Evolutionary conservation across 2,113 vertebrate species (phyloP), one percentile per base, ranked within the genome.

Genomic region (Pygoscelis adeliae): DNA sequence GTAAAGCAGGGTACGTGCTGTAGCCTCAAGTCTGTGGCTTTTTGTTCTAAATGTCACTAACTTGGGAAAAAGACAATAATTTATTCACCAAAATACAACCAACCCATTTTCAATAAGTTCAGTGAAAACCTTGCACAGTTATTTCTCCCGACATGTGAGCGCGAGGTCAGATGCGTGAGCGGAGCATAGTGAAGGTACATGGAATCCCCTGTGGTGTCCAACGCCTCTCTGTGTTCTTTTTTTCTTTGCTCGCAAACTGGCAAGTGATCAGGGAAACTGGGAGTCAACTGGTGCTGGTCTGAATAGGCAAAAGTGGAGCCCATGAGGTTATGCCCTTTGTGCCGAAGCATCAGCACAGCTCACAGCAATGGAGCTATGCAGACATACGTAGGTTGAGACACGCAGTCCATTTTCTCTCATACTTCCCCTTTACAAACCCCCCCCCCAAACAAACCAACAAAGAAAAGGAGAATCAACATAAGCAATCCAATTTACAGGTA

Each of bases 81-180:
- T 47, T 58, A 11, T 26, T 71, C 30, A 78, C 21, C 13, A 56
- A 76, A 71, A 82, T 30, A 52, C 8, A 86, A 25, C 9, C 3
- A 52, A 29, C 15, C 5, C 5, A 18, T 82, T 89, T 81, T 38
- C 34, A 15, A 6, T 21, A 29, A 46, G 11, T 66, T 67, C 11
- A 8, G 10, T 38, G 32, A 71, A 50, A 9, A 47, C 6, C 9
- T 30, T 78, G 46, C 59, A 16, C 25, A 46, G 26, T 25, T 74
- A 7, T 21, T 80, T 82, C 26, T 84, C 55, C 59, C 11, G 25
- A 19, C 1, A 0, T 0, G 0, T 23, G 14, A 32, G 34, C 49
- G 13, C 71, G 53, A 42, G 34, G 15, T 62, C 71, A 38, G 58
- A 21, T 27, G 52, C 49, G 20, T 20, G 23, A 25, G 8, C 25